phyloP scores from a whole-genome alignment of 2,888 invertebrate genomes.

The Carpatolechia fugitivella region DNA sequence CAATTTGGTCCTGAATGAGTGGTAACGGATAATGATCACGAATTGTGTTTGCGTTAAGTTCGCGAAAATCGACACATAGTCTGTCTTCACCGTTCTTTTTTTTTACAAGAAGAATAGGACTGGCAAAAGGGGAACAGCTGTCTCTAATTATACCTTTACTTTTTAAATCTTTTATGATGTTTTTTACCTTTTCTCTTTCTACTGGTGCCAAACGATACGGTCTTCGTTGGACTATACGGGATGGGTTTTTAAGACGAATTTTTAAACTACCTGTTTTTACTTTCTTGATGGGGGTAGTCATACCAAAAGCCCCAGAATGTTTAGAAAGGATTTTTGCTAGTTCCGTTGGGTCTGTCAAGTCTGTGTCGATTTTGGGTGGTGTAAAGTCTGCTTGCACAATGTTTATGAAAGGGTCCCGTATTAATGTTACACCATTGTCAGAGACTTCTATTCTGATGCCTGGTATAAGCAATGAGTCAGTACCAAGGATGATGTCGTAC shows the following conservation, averaged over 20 bases:
- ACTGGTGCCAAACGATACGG: neutral
- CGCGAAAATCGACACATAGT: neutral
- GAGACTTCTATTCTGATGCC: no score
- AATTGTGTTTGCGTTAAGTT: neutral
- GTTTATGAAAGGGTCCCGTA: no score
- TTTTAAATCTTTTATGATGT: neutral
- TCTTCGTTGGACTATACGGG: neutral
- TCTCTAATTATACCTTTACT: neutral
- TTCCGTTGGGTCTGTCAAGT: neutral
- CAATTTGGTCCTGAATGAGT: slow-evolving; percentile 18
- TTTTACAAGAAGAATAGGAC: neutral
- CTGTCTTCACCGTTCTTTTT: neutral
- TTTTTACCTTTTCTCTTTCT: neutral
- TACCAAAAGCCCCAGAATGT: no score
- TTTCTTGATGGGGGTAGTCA: neutral
- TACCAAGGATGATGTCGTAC: neutral
- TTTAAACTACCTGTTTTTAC: neutral
- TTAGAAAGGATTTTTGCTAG: neutral
- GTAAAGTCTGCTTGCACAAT: no score
- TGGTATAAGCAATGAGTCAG: no score
- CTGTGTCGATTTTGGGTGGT: neutral
- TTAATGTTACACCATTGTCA: no score
- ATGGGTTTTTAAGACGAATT: neutral
- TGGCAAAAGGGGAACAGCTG: neutral
- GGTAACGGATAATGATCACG: slow-evolving; percentile 13